Conservation (phyloP, 2,113 vertebrate genomes). For the Amblyornis subalaris region DNA sequence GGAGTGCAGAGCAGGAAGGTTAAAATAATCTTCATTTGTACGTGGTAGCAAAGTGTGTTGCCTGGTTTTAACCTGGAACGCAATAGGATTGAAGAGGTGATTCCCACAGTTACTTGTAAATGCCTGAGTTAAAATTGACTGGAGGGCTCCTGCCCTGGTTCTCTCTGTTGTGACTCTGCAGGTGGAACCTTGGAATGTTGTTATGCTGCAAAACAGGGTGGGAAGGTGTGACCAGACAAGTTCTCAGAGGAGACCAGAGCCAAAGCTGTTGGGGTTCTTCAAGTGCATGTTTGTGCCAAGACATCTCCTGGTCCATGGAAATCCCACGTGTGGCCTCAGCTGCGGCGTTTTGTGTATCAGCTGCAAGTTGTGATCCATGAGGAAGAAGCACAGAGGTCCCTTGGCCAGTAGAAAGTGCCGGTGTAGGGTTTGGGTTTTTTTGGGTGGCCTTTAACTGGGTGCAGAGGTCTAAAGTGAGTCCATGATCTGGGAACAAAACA, state of each 20-base stretch:
- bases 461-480: neutral
- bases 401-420: rapidly evolving
- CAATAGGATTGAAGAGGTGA: neutral
- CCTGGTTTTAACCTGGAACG: neutral
- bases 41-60: neutral
- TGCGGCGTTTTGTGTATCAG: rapidly evolving
- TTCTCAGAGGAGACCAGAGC: neutral
- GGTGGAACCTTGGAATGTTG: neutral
- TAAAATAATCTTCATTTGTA: neutral
- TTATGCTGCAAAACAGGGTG: neutral
- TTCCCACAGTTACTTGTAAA: constrained; percentile 11
- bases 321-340: rapidly evolving
- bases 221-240: neutral
- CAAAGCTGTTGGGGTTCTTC: neutral
- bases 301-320: neutral
- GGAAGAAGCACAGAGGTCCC: neutral
- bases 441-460: too few species aligned
- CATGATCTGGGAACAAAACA: rapidly evolving
- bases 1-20: neutral
- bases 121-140: constrained; percentile 17
- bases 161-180: neutral
- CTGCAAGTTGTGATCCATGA: rapidly evolving
- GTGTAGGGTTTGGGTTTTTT: rapidly evolving
- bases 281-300: neutral
- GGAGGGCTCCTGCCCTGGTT: neutral